These are phyloP conservation scores for Selenia dentaria DNA, from an alignment of 2,888 invertebrate species.

Conservation along the genomic window DNA sequence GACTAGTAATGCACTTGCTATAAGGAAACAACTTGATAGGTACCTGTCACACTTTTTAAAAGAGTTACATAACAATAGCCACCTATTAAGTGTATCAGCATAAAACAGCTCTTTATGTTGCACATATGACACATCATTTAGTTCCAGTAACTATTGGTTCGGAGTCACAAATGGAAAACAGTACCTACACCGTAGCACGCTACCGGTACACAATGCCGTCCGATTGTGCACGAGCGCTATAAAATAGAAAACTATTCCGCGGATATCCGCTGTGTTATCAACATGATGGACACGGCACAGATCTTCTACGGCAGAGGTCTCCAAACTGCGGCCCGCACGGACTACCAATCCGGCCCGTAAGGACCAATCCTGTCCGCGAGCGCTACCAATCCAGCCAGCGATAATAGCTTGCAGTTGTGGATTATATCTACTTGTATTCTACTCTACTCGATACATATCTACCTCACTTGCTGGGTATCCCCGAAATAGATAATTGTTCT, in stretches of 20 bases:
- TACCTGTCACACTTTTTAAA: no score
- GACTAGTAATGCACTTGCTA: no score
- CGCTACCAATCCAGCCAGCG: no score
- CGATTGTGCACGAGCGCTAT: constrained; percentile 37
- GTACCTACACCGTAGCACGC: constrained; percentile 7
- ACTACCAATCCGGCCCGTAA: not conserved
- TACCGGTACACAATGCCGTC: constrained; percentile 23
- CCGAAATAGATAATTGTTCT: no score
- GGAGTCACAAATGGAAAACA: constrained; percentile 17
- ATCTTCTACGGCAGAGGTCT: not conserved
- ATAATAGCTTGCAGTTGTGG: no score
- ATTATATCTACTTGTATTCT: no score
- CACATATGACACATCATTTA: constrained; percentile 5
- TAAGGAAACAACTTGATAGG: no score
- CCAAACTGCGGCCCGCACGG: not conserved
- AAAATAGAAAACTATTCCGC: constrained; percentile 29
- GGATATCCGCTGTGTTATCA: constrained; percentile 22
- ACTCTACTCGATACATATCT: no score
- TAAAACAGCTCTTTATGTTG: not conserved
- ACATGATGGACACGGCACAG: not conserved
- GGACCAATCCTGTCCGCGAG: no score
- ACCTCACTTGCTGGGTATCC: no score
- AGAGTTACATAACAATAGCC: no score
- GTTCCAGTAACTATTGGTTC: constrained; percentile 8
- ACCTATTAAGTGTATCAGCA: not conserved